Percentiles rank a stretch among this genome's conserved stretches.
phyloP scores from a whole-genome alignment of 2,888 invertebrate genomes.

The Rutpela maculata region DNA sequence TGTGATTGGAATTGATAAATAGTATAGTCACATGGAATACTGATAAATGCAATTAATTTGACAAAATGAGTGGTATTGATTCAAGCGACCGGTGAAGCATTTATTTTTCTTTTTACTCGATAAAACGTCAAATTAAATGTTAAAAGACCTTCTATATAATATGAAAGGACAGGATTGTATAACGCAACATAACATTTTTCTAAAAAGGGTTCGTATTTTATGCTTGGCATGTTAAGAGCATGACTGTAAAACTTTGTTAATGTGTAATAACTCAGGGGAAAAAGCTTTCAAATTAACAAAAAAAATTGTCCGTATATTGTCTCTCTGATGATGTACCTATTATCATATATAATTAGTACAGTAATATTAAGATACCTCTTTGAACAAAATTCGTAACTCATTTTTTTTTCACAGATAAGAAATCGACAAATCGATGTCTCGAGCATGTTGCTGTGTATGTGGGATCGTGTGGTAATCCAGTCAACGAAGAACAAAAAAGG shows the following conservation, averaged over 20 bases:
- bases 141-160: not conserved
- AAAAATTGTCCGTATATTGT: no score
- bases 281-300: not conserved
- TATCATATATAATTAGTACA: no score
- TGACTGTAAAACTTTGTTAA: not conserved
- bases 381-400: no score
- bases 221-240: not conserved
- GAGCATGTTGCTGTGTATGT: no score
- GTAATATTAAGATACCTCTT: no score
- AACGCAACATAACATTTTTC: not conserved
- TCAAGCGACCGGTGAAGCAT: not conserved
- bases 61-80: not conserved
- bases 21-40: not conserved
- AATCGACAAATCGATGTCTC: no score
- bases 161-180: not conserved
- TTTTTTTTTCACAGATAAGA: no score
- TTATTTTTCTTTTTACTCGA: not conserved
- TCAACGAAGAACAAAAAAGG: no score
- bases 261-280: not conserved
- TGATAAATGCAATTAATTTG: slow-evolving; percentile 21
- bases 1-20: slow-evolving; percentile 34
- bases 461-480: no score
- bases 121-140: not conserved
- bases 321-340: no score
- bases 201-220: not conserved